Evolutionary conservation across 2,797 vertebrate species (phyloP).

Genomic region (Staurois parvus): DNA sequence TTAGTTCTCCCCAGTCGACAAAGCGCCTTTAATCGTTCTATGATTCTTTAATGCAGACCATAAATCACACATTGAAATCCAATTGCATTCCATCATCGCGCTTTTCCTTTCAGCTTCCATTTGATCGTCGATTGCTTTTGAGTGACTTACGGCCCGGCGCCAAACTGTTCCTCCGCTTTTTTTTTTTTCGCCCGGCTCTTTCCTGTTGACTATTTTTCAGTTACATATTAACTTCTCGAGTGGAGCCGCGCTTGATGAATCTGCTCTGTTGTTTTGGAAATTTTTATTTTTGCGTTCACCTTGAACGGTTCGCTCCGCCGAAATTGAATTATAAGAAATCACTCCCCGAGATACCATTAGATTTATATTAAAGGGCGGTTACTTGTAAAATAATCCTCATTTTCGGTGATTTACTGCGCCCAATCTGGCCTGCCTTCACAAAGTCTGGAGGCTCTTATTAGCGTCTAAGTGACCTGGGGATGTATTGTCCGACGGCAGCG

Average conservation of each 20-base stretch:
- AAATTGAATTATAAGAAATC: conserved; percentile 51
- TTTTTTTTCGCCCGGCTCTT: background rate
- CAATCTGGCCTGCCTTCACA: background rate
- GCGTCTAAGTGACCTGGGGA: conserved; percentile 11
- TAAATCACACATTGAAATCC: conserved; percentile 38
- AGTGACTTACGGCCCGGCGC: conserved; percentile 49
- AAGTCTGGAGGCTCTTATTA: conserved; percentile 12
- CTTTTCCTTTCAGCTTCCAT: conserved; percentile 41
- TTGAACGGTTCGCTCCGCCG: conserved; percentile 51
- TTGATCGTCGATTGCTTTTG: conserved; percentile 30
- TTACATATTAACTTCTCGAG: conserved; percentile 31
- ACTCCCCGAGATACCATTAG: conserved; percentile 45
- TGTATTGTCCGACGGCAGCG: conserved; percentile 33
- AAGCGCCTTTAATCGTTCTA: conserved; percentile 31
- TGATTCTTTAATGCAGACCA: conserved; percentile 35
- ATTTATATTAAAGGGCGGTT: conserved; percentile 47
- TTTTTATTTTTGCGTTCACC: conserved; percentile 52
- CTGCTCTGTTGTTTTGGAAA: conserved; percentile 41
- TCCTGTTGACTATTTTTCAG: conserved; percentile 7
- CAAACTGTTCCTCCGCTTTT: conserved; percentile 9
- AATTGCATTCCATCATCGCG: conserved; percentile 39
- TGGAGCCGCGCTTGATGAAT: conserved; percentile 49
- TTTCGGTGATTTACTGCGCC: conserved; percentile 16
- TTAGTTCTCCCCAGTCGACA: conserved; percentile 23
- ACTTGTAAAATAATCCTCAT: conserved; percentile 41